Evolutionary conservation across 2,888 invertebrate species (phyloP).

Genomic region (Orchesellides sinensis): DNA sequence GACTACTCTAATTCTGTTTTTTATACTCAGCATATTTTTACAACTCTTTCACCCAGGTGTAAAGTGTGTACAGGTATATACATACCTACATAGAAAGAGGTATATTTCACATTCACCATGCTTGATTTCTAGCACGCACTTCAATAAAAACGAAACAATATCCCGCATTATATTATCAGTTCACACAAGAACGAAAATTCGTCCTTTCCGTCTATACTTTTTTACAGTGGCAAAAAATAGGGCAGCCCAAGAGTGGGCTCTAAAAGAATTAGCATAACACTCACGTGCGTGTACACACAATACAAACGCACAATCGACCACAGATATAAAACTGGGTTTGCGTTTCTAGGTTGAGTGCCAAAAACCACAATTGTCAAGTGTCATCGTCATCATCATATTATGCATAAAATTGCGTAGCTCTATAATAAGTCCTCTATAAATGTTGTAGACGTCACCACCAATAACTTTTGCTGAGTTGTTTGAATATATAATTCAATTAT

Average conservation of each 20-base stretch:
- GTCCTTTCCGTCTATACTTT: no score
- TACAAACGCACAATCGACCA: no score
- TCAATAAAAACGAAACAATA: constrained; percentile 25
- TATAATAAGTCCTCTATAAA: not conserved
- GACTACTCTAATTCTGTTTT: no score
- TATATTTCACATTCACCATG: no score
- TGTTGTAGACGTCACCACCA: not conserved
- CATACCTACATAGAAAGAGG: no score
- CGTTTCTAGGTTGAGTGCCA: constrained; percentile 42
- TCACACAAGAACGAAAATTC: no score
- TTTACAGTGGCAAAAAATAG: constrained; percentile 14
- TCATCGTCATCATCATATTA: constrained; percentile 24
- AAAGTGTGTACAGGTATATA: no score
- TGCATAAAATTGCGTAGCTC: not conserved
- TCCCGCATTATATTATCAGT: not conserved
- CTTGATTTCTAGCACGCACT: constrained; percentile 30
- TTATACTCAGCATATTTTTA: no score
- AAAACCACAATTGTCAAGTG: constrained; percentile 25
- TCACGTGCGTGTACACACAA: constrained; percentile 20
- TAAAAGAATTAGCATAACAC: constrained; percentile 23
- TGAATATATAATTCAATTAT: no score
- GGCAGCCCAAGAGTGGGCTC: constrained; percentile 13
- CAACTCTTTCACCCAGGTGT: no score
- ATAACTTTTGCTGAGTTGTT: not conserved
- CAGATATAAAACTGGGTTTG: not conserved